A percentile compares a stretch with the other conserved stretches of the same genome.
These are phyloP conservation scores for Pygoscelis adeliae DNA, from an alignment of 2,113 vertebrate genomes.

Conservation along the genomic window DNA sequence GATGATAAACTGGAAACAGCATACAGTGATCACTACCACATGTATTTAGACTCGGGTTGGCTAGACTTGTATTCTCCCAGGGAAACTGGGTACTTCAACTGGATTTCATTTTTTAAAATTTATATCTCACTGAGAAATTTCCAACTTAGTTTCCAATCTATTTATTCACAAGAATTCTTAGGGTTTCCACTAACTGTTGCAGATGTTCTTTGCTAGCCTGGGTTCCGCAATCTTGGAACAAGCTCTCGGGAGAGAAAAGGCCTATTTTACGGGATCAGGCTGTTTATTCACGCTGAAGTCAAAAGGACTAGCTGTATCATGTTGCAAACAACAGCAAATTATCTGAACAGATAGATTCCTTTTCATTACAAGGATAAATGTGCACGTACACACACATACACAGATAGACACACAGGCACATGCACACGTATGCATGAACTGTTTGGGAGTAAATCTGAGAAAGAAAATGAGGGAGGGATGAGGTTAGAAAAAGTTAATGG, in stretches of 20 bases:
- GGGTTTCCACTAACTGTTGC: constrained; percentile 58
- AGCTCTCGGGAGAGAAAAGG: constrained; percentile 21
- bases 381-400: neutral
- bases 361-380: neutral
- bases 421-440: neutral
- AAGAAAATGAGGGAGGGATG: neutral
- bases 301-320: constrained; percentile 30
- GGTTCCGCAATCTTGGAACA: constrained; percentile 41
- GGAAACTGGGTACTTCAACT: constrained; percentile 62
- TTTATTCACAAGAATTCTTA: constrained; percentile 65
- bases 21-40: constrained; percentile 68
- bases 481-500: constrained; percentile 46
- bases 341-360: constrained; percentile 45
- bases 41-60: constrained; percentile 68
- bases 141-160: constrained; percentile 63
- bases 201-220: constrained; percentile 59
- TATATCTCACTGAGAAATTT: constrained; percentile 68
- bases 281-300: constrained; percentile 55
- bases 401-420: neutral
- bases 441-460: neutral
- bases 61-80: constrained; percentile 68
- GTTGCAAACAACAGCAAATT: constrained; percentile 46
- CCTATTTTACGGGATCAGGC: constrained; percentile 21
- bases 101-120: constrained; percentile 71
- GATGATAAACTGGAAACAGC: constrained; percentile 62